Conservation (phyloP, 2,797 vertebrate genomes). For the Lacerta agilis region DNA sequence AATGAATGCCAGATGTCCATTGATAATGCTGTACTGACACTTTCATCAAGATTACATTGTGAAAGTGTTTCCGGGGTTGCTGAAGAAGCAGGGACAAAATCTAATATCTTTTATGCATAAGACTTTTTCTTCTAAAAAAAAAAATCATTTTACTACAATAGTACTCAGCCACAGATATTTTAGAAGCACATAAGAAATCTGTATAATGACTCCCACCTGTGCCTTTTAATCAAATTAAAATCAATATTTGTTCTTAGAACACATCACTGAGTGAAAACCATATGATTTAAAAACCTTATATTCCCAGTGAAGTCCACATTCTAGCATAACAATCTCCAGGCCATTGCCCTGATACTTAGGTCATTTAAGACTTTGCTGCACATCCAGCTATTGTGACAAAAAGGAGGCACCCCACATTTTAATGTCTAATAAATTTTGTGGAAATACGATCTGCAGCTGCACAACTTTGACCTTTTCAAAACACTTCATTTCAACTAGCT, state of each 20-base stretch:
- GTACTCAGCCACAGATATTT: conserved; percentile 39
- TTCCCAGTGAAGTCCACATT: conserved; percentile 32
- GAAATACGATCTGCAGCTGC: conserved; percentile 48
- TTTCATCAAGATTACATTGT: conserved; percentile 34
- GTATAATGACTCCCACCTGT: conserved; percentile 49
- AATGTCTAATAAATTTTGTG: conserved; percentile 39
- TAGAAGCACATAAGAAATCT: conserved; percentile 31
- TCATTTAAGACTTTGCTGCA: conserved; percentile 60
- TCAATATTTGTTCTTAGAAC: conserved; percentile 49
- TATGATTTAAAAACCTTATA: conserved; percentile 46
- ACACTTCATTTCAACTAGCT: conserved; percentile 65
- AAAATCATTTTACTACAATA: conserved; percentile 58
- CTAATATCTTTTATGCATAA: conserved; percentile 45
- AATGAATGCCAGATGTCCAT: conserved; percentile 44
- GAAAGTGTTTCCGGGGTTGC: conserved; percentile 54
- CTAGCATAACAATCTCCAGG: conserved; percentile 32
- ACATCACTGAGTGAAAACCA: conserved; percentile 50
- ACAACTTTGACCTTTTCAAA: conserved; percentile 77
- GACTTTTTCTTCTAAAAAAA: neutral
- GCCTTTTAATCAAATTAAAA: conserved; percentile 51
- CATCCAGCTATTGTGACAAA: conserved; percentile 48
- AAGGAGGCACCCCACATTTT: conserved; percentile 19
- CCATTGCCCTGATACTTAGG: conserved; percentile 49
- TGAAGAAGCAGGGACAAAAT: conserved; percentile 67
- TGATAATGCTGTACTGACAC: conserved; percentile 36